phyloP scores from a whole-genome alignment of 2,888 invertebrate genomes.

The Acanthosepion esculentum region DNA sequence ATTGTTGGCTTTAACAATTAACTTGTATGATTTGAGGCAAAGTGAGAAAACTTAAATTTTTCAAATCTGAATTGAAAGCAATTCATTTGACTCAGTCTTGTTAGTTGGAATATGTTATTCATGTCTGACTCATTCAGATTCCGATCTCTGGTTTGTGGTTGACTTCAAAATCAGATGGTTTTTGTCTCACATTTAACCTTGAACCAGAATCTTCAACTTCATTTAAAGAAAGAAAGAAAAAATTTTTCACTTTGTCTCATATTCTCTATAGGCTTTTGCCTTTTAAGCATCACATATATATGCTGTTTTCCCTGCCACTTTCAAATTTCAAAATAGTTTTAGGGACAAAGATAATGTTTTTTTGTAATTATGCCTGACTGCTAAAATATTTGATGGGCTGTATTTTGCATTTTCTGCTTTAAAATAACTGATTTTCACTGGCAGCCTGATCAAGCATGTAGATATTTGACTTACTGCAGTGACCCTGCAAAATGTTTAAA shows the following conservation, averaged over 20 bases:
- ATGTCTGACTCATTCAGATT: too few species aligned
- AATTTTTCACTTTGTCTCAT: background rate
- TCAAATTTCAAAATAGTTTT: background rate
- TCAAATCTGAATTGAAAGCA: background rate
- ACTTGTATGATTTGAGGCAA: conserved; percentile 24
- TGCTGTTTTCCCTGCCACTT: background rate
- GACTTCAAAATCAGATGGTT: too few species aligned
- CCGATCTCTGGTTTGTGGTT: too few species aligned
- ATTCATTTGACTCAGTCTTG: background rate
- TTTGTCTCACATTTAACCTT: too few species aligned
- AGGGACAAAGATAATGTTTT: background rate
- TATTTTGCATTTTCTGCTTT: background rate
- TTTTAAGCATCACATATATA: background rate
- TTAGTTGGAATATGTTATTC: too few species aligned
- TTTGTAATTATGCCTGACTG: background rate
- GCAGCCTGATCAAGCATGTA: background rate
- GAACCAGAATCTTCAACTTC: too few species aligned
- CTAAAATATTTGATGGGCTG: background rate
- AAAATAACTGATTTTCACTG: background rate
- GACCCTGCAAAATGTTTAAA: background rate
- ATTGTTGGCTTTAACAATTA: conserved; percentile 33
- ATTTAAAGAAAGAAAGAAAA: too few species aligned
- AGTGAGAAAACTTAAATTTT: background rate
- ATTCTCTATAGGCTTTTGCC: background rate
- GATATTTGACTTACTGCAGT: background rate